Base-by-base conservation (phyloP, 2,113 vertebrate species). In the Ptilonorhynchus violaceus region DNA sequence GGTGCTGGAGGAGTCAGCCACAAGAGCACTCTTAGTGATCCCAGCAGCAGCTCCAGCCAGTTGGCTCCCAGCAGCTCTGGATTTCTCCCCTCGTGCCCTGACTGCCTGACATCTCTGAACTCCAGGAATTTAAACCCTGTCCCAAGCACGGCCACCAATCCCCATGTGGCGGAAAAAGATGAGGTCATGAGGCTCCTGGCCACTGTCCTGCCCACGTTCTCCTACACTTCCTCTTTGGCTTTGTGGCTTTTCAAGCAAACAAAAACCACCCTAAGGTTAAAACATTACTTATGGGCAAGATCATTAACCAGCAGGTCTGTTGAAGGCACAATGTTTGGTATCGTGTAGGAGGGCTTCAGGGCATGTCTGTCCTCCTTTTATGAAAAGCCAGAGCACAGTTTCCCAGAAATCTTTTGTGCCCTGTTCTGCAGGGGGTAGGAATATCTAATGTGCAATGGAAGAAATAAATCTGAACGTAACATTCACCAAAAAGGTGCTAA, bases 141-240 rank as follows among this genome's bases (percentile, higher is more conserved):
- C 91, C 62, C 87, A 80, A 92, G 68, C 73, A 55, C 15, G 11
- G 83, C 94, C 92, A 76, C 98, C 98, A 97, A 97, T 98, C 97
- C 47, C 80, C 3, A 23, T 9, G 59, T 82, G 95, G 95, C 27
- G 87, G 97, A 97, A 98, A 84, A 85, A 92, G 96, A 96, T 97
- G 97, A 98, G 95, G 97, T 98, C 98, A 98, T 96, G 96, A 97
- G 97, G 96, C 88, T 97, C 72, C 89, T 92, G 96, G 95, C 97
- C 96, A 67, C 95, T 27, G 53, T 94, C 93, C 98, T 92, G 94
- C 97, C 98, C 98, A 98, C 93, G 18, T 97, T 97, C 97, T 98
- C 97, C 98, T 97, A 98, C 96, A 97, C 98, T 98, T 98, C 98
- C 98, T 79, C 93, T 95, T 87, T 94, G 98, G 98, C 96, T 98